Percentiles rank a stretch among this genome's conserved stretches.
These are phyloP conservation scores for Stenurella melanura DNA, from an alignment of 2,888 invertebrate species.

Conservation along the genomic window DNA sequence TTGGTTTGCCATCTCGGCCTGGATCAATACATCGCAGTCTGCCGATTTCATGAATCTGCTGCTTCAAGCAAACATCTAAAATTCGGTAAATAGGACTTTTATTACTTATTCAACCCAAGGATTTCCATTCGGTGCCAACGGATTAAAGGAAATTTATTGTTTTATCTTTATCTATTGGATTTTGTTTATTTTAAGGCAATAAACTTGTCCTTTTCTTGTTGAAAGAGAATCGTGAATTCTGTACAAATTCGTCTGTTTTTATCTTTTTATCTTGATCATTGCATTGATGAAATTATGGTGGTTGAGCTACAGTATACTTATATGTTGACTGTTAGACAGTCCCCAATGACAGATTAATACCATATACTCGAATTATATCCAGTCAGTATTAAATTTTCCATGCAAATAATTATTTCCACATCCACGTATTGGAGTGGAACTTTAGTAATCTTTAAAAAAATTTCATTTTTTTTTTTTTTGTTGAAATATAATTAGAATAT, in stretches of 20 bases:
- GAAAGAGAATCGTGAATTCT: neutral
- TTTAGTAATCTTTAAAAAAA: no score
- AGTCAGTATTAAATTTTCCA: no score
- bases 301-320: neutral
- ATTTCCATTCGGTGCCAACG: neutral
- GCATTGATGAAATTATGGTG: neutral
- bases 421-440: no score
- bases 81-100: slow-evolving; percentile 21
- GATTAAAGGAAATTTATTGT: neutral
- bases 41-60: neutral
- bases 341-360: no score
- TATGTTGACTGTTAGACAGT: no score
- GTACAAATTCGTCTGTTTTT: neutral
- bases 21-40: slow-evolving; percentile 20
- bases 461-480: no score
- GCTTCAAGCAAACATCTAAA: slow-evolving; percentile 15
- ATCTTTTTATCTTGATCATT: neutral
- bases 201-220: neutral
- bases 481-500: no score
- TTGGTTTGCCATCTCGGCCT: neutral
- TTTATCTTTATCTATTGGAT: neutral
- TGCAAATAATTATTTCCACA: no score
- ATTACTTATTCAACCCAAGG: slow-evolving; percentile 15
- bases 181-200: neutral
- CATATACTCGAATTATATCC: no score